phyloP scores from a whole-genome alignment of 2,888 invertebrate species.

The Cantharis lateralis region DNA sequence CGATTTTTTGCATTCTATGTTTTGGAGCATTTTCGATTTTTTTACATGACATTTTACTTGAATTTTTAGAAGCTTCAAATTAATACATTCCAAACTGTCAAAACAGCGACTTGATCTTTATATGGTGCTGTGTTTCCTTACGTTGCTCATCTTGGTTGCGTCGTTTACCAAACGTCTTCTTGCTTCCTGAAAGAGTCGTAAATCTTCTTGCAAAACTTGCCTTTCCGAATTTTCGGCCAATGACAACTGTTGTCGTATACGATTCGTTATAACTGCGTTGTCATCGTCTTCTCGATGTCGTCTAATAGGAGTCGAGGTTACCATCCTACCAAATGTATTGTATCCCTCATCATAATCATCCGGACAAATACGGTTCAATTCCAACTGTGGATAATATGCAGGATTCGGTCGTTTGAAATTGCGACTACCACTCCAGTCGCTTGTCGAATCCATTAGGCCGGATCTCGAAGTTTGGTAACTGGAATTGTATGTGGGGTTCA shows the following conservation, averaged over 20 bases:
- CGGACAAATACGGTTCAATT: neutral
- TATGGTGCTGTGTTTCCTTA: neutral
- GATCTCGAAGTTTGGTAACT: neutral
- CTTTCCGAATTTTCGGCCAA: slow-evolving; percentile 14
- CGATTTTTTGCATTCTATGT: slow-evolving; percentile 5
- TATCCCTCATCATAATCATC: neutral
- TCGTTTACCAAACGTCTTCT: slow-evolving; percentile 20
- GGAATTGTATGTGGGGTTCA: neutral
- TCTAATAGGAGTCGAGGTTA: neutral
- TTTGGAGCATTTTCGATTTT: neutral
- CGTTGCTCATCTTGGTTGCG: slow-evolving; percentile 3
- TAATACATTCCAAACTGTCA: neutral
- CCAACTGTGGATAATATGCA: neutral
- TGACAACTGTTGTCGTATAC: neutral
- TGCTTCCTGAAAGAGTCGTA: slow-evolving; percentile 21
- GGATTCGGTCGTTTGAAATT: neutral
- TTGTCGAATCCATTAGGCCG: neutral
- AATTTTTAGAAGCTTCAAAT: neutral
- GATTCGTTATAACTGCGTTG: neutral
- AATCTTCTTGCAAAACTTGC: slow-evolving; percentile 7
- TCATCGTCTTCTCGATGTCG: neutral
- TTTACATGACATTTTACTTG: neutral
- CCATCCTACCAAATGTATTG: neutral
- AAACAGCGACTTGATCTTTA: neutral
- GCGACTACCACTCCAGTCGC: neutral